A percentile compares a stretch with the other conserved stretches of the same genome.
Evolutionary conservation across 2,113 vertebrate genomes (phyloP).

Genomic region (Tonatia bakeri): DNA sequence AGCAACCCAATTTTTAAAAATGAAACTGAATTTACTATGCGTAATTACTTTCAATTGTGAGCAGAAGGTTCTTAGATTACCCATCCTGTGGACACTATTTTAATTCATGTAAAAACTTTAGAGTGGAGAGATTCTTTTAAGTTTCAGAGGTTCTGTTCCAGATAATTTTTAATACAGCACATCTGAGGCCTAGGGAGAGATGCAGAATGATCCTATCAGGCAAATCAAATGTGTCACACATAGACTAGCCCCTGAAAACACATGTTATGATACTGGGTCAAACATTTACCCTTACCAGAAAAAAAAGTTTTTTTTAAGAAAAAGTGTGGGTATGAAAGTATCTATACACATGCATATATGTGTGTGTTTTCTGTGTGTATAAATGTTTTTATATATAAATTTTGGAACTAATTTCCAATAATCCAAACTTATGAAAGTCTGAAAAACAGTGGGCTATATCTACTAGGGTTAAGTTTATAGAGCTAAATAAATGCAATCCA

Average conservation of each 20-base stretch:
- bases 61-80: not conserved
- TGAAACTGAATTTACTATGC: not conserved
- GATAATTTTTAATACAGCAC: not conserved
- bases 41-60: not conserved
- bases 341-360: not conserved
- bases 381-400: not conserved
- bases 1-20: not conserved
- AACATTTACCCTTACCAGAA: not conserved
- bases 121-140: not conserved
- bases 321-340: not conserved
- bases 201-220: not conserved
- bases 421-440: not conserved
- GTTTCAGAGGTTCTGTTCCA: not conserved
- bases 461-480: not conserved
- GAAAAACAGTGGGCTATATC: not conserved
- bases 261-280: not conserved
- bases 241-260: not conserved
- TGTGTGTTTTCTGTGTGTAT: not conserved
- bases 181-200: not conserved
- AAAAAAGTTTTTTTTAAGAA: not conserved
- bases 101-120: not conserved
- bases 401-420: not conserved
- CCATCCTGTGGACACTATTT: not conserved
- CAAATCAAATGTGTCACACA: not conserved
- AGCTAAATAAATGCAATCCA: not conserved